Percentiles rank a stretch among this genome's conserved stretches.
These are phyloP conservation scores for Austrofundulus limnaeus DNA, from an alignment of 2,113 vertebrate species.

Conservation along the genomic window DNA sequence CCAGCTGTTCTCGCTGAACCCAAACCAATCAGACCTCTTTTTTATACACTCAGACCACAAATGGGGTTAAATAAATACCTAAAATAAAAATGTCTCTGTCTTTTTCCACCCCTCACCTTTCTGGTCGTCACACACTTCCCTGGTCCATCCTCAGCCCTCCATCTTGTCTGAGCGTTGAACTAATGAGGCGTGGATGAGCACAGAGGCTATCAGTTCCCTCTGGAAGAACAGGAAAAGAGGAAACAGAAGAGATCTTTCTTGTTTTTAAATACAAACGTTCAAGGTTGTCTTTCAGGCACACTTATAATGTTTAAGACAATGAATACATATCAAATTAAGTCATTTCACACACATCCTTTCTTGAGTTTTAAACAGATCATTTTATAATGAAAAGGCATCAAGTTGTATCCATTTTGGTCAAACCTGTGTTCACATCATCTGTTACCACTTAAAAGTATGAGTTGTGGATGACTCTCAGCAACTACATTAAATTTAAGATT, in stretches of 20 bases:
- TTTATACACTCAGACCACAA: slow-evolving; percentile 34
- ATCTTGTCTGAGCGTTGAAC: slow-evolving; percentile 71
- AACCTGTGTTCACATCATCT: no score
- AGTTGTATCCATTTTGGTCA: no score
- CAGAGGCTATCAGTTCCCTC: slow-evolving; percentile 52
- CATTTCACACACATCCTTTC: no score
- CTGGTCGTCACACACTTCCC: slow-evolving; percentile 28
- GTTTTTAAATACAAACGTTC: neutral
- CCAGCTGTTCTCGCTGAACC: slow-evolving; percentile 63
- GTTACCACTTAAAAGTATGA: no score
- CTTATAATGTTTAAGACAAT: no score
- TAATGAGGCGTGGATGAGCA: slow-evolving; percentile 67
- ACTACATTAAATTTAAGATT: no score
- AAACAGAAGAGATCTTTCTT: slow-evolving; percentile 15
- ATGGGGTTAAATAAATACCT: slow-evolving; percentile 34
- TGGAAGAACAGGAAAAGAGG: slow-evolving; percentile 40
- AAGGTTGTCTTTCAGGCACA: no score
- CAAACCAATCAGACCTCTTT: slow-evolving; percentile 47
- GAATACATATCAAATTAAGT: no score
- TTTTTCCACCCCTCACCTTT: slow-evolving; percentile 19
- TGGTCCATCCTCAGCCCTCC: slow-evolving; percentile 60
- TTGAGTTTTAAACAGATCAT: no score
- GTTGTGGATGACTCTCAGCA: no score
- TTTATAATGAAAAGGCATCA: no score
- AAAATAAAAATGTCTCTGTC: slow-evolving; percentile 34